These are phyloP conservation scores for Dascyllus trimaculatus DNA, from an alignment of 2,113 vertebrate genomes.

Conservation along the genomic window DNA sequence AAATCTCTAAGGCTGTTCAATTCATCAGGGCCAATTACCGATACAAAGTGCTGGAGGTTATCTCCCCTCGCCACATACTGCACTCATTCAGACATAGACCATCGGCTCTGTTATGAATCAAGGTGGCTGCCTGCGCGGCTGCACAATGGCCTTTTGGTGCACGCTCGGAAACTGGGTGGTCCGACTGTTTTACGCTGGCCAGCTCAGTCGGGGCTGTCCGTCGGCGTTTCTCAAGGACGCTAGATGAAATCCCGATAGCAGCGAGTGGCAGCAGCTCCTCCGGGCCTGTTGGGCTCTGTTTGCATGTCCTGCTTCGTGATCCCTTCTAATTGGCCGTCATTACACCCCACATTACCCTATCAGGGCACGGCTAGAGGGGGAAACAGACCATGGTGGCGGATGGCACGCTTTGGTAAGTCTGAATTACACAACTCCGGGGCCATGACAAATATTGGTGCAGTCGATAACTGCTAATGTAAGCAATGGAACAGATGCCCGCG, in stretches of 20 bases:
- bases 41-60: slow-evolving; percentile 75
- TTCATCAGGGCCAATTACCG: slow-evolving; percentile 81
- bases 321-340: slow-evolving; percentile 84
- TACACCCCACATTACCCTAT: slow-evolving; percentile 84
- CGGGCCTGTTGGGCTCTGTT: slow-evolving; percentile 68
- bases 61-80: slow-evolving; percentile 68
- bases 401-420: slow-evolving; percentile 82
- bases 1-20: slow-evolving; percentile 74
- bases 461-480: slow-evolving; percentile 82
- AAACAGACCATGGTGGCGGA: slow-evolving; percentile 83
- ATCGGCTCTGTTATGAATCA: slow-evolving; percentile 70
- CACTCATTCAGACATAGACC: slow-evolving; percentile 65
- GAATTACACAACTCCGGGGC: slow-evolving; percentile 84
- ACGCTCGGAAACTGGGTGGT: slow-evolving; percentile 64
- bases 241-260: slow-evolving; percentile 46
- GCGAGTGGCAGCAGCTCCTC: slow-evolving; percentile 39
- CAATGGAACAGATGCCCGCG: slow-evolving; percentile 80
- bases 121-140: slow-evolving; percentile 59
- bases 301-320: slow-evolving; percentile 84
- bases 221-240: neutral
- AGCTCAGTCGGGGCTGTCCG: slow-evolving; percentile 9
- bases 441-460: slow-evolving; percentile 82
- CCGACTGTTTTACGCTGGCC: slow-evolving; percentile 49
- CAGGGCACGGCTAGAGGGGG: slow-evolving; percentile 77
- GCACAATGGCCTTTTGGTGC: slow-evolving; percentile 63